Conservation (phyloP, 92 coral and sea anemone genomes). For the Zoanthus sociatus region DNA sequence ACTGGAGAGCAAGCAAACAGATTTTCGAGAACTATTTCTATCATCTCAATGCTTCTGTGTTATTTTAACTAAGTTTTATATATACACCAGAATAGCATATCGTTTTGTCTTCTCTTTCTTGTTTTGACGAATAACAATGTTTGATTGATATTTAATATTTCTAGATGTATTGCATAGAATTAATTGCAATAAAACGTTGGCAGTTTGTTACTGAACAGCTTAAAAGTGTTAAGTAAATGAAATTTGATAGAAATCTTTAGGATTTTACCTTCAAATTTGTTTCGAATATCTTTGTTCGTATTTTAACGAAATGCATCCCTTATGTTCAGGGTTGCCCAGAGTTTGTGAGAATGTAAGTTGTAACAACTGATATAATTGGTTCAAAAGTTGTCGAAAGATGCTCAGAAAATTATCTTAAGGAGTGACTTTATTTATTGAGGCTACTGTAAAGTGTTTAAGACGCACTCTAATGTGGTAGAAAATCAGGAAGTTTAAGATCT, state of each 20-base stretch:
- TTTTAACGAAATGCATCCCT: background rate
- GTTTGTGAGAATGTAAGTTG: background rate
- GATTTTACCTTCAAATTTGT: background rate
- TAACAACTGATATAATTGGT: background rate
- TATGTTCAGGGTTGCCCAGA: background rate
- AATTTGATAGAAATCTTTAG: background rate
- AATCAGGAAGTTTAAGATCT: background rate
- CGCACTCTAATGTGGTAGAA: constrained; percentile 9
- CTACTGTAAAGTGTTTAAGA: constrained; percentile 6
- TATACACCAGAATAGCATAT: too few species aligned
- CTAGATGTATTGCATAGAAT: too few species aligned
- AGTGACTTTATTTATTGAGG: constrained; percentile 66
- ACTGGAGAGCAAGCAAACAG: too few species aligned
- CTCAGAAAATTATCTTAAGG: constrained; percentile 57
- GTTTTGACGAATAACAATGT: too few species aligned
- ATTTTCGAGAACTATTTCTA: too few species aligned
- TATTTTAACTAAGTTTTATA: too few species aligned
- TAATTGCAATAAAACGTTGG: too few species aligned
- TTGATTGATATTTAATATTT: too few species aligned
- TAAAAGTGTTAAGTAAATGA: background rate
- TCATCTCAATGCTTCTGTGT: too few species aligned
- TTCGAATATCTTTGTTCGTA: background rate
- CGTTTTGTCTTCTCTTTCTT: too few species aligned
- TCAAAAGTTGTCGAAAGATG: constrained; percentile 13
- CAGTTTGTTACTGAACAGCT: too few species aligned